phyloP scores from a whole-genome alignment of 2,888 invertebrate genomes.

The Metacarcinus magister region DNA sequence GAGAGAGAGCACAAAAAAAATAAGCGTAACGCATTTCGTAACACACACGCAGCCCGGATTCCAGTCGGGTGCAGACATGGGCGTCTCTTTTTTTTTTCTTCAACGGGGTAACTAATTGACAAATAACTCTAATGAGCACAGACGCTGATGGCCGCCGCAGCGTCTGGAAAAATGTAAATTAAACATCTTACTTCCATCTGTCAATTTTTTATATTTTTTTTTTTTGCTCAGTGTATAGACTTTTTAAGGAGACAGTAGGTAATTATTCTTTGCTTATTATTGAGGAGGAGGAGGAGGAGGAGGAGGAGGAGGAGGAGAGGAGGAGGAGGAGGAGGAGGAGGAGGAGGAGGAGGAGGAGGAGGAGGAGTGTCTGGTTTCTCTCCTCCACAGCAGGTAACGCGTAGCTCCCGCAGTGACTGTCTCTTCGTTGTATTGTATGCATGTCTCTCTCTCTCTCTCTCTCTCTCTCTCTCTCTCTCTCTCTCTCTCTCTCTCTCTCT shows the following conservation, averaged over 20 bases:
- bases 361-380: conserved; percentile 17
- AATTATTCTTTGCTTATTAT: neutral
- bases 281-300: neutral
- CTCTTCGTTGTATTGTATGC: neutral
- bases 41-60: neutral
- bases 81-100: neutral
- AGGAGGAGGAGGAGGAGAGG: conserved; percentile 26
- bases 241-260: too few relatives aligned
- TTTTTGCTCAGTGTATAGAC: neutral
- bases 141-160: neutral
- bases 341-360: conserved; percentile 28
- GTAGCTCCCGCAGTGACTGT: neutral
- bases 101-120: neutral
- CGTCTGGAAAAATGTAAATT: neutral
- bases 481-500: too few relatives aligned
- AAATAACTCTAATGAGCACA: neutral
- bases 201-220: neutral
- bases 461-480: conserved; percentile 16
- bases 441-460: conserved; percentile 45
- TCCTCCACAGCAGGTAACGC: neutral
- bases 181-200: neutral
- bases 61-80: neutral
- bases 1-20: too few relatives aligned
- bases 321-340: conserved; percentile 18
- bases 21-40: neutral